These are phyloP conservation scores for Silurus lanzhouensis DNA, from an alignment of 2,797 vertebrate genomes.

Conservation along the genomic window DNA sequence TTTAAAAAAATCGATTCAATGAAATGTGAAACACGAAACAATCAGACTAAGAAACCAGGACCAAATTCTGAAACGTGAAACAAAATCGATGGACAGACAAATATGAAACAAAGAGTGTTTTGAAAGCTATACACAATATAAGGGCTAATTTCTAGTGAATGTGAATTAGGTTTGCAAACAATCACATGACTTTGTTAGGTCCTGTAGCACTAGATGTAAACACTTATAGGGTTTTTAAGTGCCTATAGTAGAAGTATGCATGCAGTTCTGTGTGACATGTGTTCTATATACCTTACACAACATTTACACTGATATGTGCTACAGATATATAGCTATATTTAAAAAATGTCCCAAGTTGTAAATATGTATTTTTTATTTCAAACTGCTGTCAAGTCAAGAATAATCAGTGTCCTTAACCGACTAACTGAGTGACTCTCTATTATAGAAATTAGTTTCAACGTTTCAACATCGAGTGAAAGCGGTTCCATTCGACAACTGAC, in stretches of 20 bases:
- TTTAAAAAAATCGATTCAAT: too few relatives aligned
- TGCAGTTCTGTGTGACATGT: background rate
- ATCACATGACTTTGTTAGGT: too few relatives aligned
- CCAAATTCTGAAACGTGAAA: too few relatives aligned
- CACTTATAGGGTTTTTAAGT: background rate
- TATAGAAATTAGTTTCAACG: background rate
- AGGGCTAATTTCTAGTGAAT: too few relatives aligned
- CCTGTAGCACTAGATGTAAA: too few relatives aligned
- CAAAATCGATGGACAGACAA: too few relatives aligned
- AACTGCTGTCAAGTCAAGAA: background rate
- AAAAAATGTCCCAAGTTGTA: background rate
- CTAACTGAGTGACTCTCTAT: background rate
- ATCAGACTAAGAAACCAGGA: too few relatives aligned
- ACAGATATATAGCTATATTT: background rate
- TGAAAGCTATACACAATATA: too few relatives aligned
- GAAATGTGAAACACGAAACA: too few relatives aligned
- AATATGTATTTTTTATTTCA: background rate
- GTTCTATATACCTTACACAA: background rate
- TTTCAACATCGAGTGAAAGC: background rate
- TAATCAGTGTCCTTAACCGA: background rate
- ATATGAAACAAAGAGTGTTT: too few relatives aligned
- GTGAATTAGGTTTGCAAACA: too few relatives aligned
- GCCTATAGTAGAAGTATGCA: background rate
- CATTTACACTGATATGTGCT: background rate
- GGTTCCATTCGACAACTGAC: background rate